Conservation (phyloP, 2,888 invertebrate species). For the Cryptus viduatorius region DNA sequence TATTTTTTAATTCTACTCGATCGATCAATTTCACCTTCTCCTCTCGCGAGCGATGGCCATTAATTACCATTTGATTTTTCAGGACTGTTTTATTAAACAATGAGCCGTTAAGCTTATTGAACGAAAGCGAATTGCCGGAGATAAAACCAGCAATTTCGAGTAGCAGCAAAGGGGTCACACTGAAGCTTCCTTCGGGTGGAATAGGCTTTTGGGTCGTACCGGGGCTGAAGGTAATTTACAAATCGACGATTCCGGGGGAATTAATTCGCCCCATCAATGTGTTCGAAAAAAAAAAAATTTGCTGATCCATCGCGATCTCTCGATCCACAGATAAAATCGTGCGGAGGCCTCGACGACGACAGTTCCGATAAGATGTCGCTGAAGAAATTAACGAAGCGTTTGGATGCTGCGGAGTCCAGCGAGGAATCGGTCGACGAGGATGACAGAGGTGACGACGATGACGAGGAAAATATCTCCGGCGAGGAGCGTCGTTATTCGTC, state of each 20-base stretch:
- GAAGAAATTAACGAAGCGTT: slow-evolving; percentile 69
- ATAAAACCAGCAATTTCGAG: slow-evolving; percentile 85
- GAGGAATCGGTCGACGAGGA: slow-evolving; percentile 63
- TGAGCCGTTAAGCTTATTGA: slow-evolving; percentile 87
- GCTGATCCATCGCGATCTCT: not conserved
- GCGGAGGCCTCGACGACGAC: slow-evolving; percentile 72
- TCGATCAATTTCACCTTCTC: not conserved
- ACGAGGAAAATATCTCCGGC: slow-evolving; percentile 31
- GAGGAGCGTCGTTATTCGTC: slow-evolving; percentile 47
- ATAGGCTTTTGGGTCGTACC: slow-evolving; percentile 92
- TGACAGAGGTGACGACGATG: slow-evolving; percentile 36
- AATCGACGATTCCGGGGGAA: not conserved
- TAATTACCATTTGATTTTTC: slow-evolving; percentile 69
- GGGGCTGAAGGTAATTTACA: slow-evolving; percentile 86
- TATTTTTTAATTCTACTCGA: not conserved
- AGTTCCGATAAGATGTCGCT: slow-evolving; percentile 64
- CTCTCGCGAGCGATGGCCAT: slow-evolving; percentile 9
- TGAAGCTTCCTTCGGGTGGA: slow-evolving; percentile 89
- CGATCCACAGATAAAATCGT: slow-evolving; percentile 74
- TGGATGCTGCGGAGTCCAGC: slow-evolving; percentile 66
- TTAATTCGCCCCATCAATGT: too few relatives aligned
- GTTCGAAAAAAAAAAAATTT: not conserved
- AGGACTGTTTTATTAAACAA: slow-evolving; percentile 89
- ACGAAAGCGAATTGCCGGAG: slow-evolving; percentile 86
- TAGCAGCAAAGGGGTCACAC: slow-evolving; percentile 86